phyloP scores from a whole-genome alignment of 2,113 vertebrate species.

The Embiotoca jacksoni region DNA sequence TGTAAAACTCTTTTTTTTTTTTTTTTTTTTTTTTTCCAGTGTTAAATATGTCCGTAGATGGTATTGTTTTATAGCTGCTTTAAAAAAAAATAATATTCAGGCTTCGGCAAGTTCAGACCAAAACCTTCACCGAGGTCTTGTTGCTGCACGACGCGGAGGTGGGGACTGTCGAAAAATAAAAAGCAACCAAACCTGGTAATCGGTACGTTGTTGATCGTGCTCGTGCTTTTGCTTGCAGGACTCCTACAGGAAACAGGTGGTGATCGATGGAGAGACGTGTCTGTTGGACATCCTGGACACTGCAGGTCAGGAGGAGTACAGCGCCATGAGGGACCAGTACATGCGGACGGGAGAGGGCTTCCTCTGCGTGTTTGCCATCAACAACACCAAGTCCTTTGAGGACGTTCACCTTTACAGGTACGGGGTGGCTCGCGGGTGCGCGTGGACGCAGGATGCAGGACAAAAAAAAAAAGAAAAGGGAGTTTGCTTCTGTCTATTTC shows the following conservation, averaged over 20 bases:
- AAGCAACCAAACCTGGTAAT: not conserved
- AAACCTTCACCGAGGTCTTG: constrained; percentile 15
- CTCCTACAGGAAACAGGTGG: constrained; percentile 87
- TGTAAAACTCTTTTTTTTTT: no score
- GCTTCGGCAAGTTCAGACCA: constrained; percentile 11
- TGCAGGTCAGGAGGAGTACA: constrained; percentile 88
- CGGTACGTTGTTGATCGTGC: not conserved
- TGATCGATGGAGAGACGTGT: constrained; percentile 87
- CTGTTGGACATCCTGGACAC: constrained; percentile 87
- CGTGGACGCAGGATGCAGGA: not conserved
- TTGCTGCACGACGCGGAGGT: constrained; percentile 14
- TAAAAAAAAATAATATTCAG: not conserved
- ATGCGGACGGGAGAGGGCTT: constrained; percentile 91
- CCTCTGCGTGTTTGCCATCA: constrained; percentile 91
- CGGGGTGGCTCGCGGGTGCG: not conserved
- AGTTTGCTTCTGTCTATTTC: not conserved
- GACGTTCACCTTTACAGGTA: constrained; percentile 90
- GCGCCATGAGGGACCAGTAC: constrained; percentile 91
- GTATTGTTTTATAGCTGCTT: not conserved
- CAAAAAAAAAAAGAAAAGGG: not conserved
- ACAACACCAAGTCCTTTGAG: constrained; percentile 89
- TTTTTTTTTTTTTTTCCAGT: no score
- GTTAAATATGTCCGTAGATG: no score
- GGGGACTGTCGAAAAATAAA: not conserved
- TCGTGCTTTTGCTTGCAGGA: constrained; percentile 65